phyloP scores from a whole-genome alignment of 2,797 vertebrate species.

The Typhlichthys eigenmanni region DNA sequence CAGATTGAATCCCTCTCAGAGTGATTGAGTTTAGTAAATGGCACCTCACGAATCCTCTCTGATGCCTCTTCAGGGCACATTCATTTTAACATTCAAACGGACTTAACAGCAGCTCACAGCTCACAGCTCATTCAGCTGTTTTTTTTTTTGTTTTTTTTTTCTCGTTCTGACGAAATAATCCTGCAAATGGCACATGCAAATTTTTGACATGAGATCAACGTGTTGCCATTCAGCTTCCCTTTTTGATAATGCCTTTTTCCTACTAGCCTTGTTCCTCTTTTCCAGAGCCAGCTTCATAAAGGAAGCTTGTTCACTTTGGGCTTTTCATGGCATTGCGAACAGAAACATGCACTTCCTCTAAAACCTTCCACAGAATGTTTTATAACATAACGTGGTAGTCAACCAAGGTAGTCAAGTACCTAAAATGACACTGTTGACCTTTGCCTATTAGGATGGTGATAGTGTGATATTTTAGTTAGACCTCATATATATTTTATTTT shows the following conservation, averaged over 20 bases:
- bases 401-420: conserved; percentile 2
- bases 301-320: neutral
- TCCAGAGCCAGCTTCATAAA: neutral
- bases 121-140: neutral
- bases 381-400: neutral
- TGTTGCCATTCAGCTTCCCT: conserved; percentile 1
- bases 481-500: conserved; percentile 1
- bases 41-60: conserved; percentile 26
- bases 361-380: neutral
- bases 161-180: neutral
- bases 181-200: neutral
- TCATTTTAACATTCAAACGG: conserved; percentile 16
- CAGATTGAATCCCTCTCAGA: conserved; percentile 25
- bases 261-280: conserved; percentile 17
- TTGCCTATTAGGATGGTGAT: neutral
- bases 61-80: neutral
- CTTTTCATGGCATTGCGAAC: conserved; percentile 4
- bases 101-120: conserved; percentile 8
- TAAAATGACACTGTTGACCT: conserved; percentile 13
- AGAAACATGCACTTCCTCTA: neutral
- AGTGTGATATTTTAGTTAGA: too few species aligned
- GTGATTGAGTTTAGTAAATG: conserved; percentile 33
- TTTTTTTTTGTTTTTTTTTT: neutral
- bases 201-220: neutral
- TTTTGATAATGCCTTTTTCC: neutral